phyloP scores from a whole-genome alignment of 2,888 invertebrate species.

The Lepidochitona cinerea region DNA sequence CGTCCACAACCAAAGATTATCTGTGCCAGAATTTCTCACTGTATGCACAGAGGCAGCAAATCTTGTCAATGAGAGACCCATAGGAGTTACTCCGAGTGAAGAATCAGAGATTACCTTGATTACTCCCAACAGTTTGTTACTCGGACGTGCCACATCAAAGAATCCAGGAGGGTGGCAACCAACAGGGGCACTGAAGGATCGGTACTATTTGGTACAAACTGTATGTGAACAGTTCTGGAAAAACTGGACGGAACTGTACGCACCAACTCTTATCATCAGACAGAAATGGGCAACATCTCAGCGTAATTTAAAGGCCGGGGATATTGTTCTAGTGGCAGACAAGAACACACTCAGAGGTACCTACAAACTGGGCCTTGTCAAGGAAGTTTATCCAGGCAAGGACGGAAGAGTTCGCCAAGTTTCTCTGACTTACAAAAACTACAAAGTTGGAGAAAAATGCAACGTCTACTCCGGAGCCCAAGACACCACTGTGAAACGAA shows the following conservation, averaged over 20 bases:
- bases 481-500: neutral
- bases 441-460: slow-evolving; percentile 7
- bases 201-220: neutral
- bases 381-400: slow-evolving; percentile 8
- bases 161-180: slow-evolving; percentile 13
- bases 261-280: neutral
- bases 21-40: slow-evolving; percentile 12
- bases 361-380: neutral
- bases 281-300: slow-evolving; percentile 3
- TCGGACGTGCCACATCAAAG: neutral
- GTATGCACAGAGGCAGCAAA: slow-evolving; percentile 10
- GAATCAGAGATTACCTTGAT: neutral
- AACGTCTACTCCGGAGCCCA: neutral
- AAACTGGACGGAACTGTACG: neutral
- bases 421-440: slow-evolving; percentile 8
- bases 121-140: slow-evolving; percentile 10
- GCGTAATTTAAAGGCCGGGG: neutral
- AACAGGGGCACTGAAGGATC: neutral
- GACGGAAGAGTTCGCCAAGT: slow-evolving; percentile 7
- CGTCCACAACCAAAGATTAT: slow-evolving; percentile 6
- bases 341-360: neutral
- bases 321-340: slow-evolving; percentile 7
- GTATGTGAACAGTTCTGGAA: neutral
- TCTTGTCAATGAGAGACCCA: slow-evolving; percentile 8
- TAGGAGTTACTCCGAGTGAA: neutral